Evolutionary conservation across 2,888 invertebrate species (phyloP), one percentile per base, ranked within the genome.

Genomic region (Hydriomena furcata): DNA sequence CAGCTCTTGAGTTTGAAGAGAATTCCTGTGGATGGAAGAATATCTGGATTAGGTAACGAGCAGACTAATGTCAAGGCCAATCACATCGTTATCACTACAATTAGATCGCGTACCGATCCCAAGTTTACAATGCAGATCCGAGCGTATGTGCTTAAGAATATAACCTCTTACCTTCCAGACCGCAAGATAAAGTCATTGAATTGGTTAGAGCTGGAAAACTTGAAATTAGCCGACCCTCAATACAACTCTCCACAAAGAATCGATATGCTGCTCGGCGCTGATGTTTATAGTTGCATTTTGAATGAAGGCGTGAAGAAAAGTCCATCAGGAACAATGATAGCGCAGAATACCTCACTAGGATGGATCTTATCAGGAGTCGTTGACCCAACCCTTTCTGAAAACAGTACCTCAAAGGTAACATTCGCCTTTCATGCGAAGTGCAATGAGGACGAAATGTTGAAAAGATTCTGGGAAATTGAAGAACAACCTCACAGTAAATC

Each of bases 281-380:
- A 37, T 1, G 17, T 37, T 5, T 25, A 27, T 6, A 25, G 37
- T 5, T 6, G 7, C 1, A 8, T 37, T 3, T 8, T 37, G 8
- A 25, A 27, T 5, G 7, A 37, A 37, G 37, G 37, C 6, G 1
- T 37, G 2, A 25, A 37, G 37, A 25, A 17, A 17, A 25, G 27
- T 21, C 10, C 35, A 10, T 10, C 3, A n/a, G 27, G 37, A n/a
- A 27, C 4, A 3, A 5, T 37, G 1, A 6, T 37, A 0, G 37
- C 37, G 8, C 37, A 37, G 8, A 37, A 6, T 8, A 37, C 37
- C 2, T 2, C 8, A 1, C 13, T 37, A n/a, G 37, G 37, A 5
- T 37, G 37, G 37, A 37, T 37, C 2, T 6, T 37, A 1, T 37
- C 37, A 5, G 37, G 37, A n/a, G n/a, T n/a, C 8, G 12, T n/a